Base-by-base conservation (phyloP, 2,113 vertebrate species). In the Tricholaema leucomelas region DNA sequence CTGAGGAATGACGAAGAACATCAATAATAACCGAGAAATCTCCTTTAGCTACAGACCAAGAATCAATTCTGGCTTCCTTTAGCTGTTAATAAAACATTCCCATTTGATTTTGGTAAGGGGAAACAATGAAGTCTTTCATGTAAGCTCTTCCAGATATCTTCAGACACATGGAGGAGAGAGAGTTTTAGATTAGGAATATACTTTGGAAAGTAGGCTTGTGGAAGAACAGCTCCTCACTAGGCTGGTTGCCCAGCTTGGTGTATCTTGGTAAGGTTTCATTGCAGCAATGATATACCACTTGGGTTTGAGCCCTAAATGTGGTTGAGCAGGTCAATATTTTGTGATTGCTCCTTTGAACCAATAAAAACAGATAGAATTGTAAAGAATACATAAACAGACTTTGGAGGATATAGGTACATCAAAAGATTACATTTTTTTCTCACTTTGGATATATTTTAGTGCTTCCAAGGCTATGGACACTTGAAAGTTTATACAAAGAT, bases 11-110 rank as follows among this genome's bases (percentile, higher is more conserved):
- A 13, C 0, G 0, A 89, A 67, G 60, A 87, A 85, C 70, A 87
- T 94, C 78, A 75, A 48, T 95, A 87, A 71, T 85, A 95, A 91
- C 25, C 1, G 6, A 87, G 75, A 85, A 87, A 85, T 79, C 69
- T 48, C 71, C 83, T 80, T 80, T 71, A 83, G 81, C 89, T 78
- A 28, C 69, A 82, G 79, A 64, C 40, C n/a, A 82, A 65, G 38
- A 83, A 89, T 94, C 79, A 85, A 91, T 80, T 21, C 5, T 0
- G 2, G 23, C 59, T 79, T 88, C 24, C 61, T 90, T 59, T 20
- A 71, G 27, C 77, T 84, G n/a, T 58, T 90, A 84, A 44, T 88
- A 77, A 75, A 93, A 87, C 75, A 75, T 85, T 81, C 52, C 55
- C 27, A 21, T 14, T 81, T 79, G 60, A 12, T 79, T 70, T 84